A percentile compares a stretch with the other conserved stretches of the same genome.
Conservation (phyloP, 2,797 vertebrate genomes). For the Enteromius thamalakanensis region DNA sequence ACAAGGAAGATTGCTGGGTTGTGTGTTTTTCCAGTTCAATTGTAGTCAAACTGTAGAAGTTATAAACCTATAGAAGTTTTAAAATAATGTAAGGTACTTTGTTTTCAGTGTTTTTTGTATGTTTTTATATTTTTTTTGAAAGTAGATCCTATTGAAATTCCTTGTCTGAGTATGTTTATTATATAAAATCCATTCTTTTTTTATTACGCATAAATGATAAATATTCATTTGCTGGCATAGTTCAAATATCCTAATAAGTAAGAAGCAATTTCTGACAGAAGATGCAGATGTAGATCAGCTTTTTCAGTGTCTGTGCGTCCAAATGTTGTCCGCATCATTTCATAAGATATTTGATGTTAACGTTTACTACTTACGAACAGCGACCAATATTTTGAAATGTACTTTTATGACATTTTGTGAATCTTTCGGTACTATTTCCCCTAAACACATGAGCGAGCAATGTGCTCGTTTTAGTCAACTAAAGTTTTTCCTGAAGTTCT, state of each 20-base stretch:
- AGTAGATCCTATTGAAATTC: slow-evolving; percentile 54
- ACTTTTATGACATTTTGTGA: slow-evolving; percentile 52
- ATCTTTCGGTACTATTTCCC: slow-evolving; percentile 19
- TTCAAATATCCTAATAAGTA: slow-evolving; percentile 7
- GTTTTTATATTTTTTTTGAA: slow-evolving; percentile 57
- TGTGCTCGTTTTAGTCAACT: neutral
- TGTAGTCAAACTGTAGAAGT: slow-evolving; percentile 22
- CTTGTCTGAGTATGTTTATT: slow-evolving; percentile 44
- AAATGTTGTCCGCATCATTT: neutral
- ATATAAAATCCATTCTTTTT: slow-evolving; percentile 35
- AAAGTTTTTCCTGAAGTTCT: slow-evolving; percentile 14
- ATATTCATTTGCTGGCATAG: slow-evolving; percentile 25
- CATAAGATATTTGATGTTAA: slow-evolving; percentile 44
- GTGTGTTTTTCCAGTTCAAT: slow-evolving; percentile 33
- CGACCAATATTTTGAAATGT: slow-evolving; percentile 51
- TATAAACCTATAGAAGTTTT: slow-evolving; percentile 29
- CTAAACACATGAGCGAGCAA: neutral
- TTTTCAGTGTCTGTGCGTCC: slow-evolving; percentile 28
- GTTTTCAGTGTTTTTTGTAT: slow-evolving; percentile 62
- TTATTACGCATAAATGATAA: slow-evolving; percentile 25
- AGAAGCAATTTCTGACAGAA: slow-evolving; percentile 42
- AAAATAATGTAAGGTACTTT: slow-evolving; percentile 43
- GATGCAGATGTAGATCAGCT: slow-evolving; percentile 26
- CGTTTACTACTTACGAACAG: slow-evolving; percentile 33
- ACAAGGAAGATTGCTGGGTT: slow-evolving; percentile 20